These are phyloP conservation scores for Phaonia tiefii DNA, from an alignment of 2,888 invertebrate species.

Conservation along the genomic window DNA sequence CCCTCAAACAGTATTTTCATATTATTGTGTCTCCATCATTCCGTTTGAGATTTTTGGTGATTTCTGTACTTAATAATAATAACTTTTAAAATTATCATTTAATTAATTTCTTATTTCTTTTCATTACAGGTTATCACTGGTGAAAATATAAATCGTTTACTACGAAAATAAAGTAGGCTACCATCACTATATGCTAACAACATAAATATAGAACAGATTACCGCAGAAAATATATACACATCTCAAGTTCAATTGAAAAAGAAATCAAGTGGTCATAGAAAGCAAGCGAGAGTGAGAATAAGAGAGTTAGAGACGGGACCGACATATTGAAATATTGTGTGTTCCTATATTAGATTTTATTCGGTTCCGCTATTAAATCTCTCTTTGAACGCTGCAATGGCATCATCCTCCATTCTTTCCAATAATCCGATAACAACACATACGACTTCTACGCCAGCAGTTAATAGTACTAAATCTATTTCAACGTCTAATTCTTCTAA, in stretches of 20 bases:
- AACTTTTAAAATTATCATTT: background rate
- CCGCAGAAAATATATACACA: background rate
- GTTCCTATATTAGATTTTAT: constrained; percentile 48
- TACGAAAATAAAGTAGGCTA: background rate
- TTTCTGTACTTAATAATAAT: too few species aligned
- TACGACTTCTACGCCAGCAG: constrained; percentile 66
- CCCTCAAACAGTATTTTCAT: too few species aligned
- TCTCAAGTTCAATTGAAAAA: constrained; percentile 31
- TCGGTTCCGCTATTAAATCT: constrained; percentile 51
- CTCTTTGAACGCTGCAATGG: constrained; percentile 72
- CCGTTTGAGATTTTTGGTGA: too few species aligned
- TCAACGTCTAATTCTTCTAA: constrained; percentile 61
- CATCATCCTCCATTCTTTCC: constrained; percentile 79
- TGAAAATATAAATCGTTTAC: background rate
- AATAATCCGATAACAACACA: constrained; percentile 77
- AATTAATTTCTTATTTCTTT: background rate
- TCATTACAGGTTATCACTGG: too few species aligned
- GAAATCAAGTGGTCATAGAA: constrained; percentile 4
- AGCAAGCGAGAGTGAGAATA: background rate
- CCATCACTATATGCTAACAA: too few species aligned
- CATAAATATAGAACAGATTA: too few species aligned
- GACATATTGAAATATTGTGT: constrained; percentile 23
- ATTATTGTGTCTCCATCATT: too few species aligned
- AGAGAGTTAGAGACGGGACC: background rate
- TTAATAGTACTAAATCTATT: constrained; percentile 62